Conservation (phyloP, 2,113 vertebrate genomes). For the Pogona vitticeps region DNA sequence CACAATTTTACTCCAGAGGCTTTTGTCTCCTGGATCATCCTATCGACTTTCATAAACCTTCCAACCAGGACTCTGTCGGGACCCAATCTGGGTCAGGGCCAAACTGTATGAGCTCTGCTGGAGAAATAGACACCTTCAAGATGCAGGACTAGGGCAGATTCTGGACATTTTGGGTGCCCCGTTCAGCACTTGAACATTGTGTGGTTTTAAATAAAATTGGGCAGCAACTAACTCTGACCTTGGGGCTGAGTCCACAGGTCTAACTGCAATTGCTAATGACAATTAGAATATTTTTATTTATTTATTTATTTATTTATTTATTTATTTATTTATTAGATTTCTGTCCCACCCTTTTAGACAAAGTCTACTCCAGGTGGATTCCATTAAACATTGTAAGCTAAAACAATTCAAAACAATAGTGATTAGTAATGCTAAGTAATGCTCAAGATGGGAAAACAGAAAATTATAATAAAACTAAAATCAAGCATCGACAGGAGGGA, state of each 20-base stretch:
- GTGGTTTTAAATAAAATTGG: not conserved
- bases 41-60: conserved; percentile 49
- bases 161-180: not conserved
- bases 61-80: conserved; percentile 29
- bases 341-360: no score
- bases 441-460: no score
- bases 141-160: conserved; percentile 26
- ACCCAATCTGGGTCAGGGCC: conserved; percentile 39
- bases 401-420: no score
- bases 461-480: no score
- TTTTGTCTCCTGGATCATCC: conserved; percentile 23
- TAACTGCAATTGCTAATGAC: no score
- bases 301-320: no score
- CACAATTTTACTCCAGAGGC: conserved; percentile 60
- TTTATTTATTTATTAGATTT: no score
- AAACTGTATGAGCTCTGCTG: conserved; percentile 39
- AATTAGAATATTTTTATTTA: no score
- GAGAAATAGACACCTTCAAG: conserved; percentile 50
- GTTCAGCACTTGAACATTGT: not conserved
- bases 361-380: no score
- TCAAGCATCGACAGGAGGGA: no score
- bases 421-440: no score
- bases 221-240: not conserved
- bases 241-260: not conserved
- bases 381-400: no score